Evolutionary conservation across 2,797 vertebrate genomes (phyloP), one percentile per base, ranked within the genome.

Genomic region (Oryzias dopingdopingensis): DNA sequence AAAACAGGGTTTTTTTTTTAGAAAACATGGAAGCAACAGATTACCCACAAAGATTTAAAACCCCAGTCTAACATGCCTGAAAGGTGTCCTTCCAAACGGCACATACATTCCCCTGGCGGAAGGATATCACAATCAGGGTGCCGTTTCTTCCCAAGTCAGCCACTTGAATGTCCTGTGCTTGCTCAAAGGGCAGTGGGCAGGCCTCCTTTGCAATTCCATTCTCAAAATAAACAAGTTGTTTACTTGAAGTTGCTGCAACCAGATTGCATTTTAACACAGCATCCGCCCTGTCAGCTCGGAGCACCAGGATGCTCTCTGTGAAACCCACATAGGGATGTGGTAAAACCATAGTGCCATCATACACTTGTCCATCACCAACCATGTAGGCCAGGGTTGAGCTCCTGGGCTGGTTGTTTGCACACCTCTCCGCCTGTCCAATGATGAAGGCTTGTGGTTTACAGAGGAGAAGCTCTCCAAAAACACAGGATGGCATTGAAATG

Each of bases 211-310:
- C 93, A 2, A 77, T 40, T 32, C 95, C 94, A 72, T 93, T 86
- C 72, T 94, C 91, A 77, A 97, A 94, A 68, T 85, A 90, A 74
- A 98, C 82, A 8, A 99, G 88, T 49, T 97, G 96, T 58, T 90
- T 92, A 52, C 82, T 90, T 59, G 64, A 87, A 0, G 95, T 98
- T 23, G 92, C 72, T 10, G 85, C 92, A 8, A 95, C 78, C 58
- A 93, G 84, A 1, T 88, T 82, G 13, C 90, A 86, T 62, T 32
- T 86, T 63, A 94, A 78, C 7, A 72, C 81, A 4, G 72, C 72
- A 0, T 81, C 82, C 6, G 56, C 20, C 6, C 77, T 65, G 24
- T 91, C 77, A 1, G 79, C 83, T 6, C 86, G 86, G 48, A 89
- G 88, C 45, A 96, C 56, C 2, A 71, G 52, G 60, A 94, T 62